Conservation (phyloP, 2,797 vertebrate species). For the Pteropus rufus region DNA sequence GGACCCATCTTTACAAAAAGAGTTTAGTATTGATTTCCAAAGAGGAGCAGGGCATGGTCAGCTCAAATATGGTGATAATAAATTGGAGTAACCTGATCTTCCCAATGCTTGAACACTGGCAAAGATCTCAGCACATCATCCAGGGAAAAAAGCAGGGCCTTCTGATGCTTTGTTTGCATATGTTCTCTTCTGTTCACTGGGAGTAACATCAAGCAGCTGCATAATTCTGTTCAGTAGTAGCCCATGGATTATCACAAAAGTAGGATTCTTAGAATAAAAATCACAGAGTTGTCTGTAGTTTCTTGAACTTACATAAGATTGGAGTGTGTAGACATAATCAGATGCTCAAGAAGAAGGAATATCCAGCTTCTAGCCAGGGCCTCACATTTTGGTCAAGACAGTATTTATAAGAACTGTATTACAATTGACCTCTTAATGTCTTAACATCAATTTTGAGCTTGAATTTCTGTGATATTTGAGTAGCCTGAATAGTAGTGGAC, state of each 20-base stretch:
- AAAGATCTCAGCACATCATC: slow-evolving; percentile 94
- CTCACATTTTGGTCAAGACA: background rate
- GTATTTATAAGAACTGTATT: background rate
- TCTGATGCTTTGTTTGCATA: slow-evolving; percentile 88
- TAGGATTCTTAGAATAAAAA: slow-evolving; percentile 93
- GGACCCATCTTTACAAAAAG: slow-evolving; percentile 87
- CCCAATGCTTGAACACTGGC: slow-evolving; percentile 87
- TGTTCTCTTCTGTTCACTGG: slow-evolving; percentile 86
- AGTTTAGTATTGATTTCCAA: slow-evolving; percentile 94
- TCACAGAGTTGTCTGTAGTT: slow-evolving; percentile 93
- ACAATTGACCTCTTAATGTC: background rate
- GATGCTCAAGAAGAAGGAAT: background rate
- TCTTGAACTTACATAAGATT: slow-evolving; percentile 88
- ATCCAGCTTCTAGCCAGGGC: background rate
- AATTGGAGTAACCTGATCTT: slow-evolving; percentile 51
- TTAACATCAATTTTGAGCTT: background rate
- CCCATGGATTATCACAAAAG: slow-evolving; percentile 96
- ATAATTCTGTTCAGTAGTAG: slow-evolving; percentile 94
- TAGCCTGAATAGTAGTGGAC: background rate
- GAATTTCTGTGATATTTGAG: background rate
- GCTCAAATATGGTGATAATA: slow-evolving; percentile 93
- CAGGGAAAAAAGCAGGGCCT: slow-evolving; percentile 94
- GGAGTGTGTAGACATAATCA: background rate
- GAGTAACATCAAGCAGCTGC: slow-evolving; percentile 90
- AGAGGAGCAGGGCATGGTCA: slow-evolving; percentile 95